Conservation (phyloP, 2,797 vertebrate species). For the Premnoplex brunnescens region DNA sequence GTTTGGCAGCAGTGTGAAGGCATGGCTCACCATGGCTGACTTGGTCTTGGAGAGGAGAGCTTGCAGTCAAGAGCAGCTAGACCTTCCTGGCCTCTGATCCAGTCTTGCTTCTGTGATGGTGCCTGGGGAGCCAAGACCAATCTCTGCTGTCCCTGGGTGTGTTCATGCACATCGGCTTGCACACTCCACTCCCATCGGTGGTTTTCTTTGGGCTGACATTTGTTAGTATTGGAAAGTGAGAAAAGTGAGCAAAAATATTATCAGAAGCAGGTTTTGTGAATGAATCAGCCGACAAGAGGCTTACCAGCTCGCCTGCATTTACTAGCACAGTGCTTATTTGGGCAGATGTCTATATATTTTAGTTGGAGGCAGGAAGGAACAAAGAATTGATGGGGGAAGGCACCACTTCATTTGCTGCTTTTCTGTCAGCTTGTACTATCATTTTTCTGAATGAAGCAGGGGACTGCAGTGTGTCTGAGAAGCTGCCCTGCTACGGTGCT, state of each 20-base stretch:
- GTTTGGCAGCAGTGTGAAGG: not conserved
- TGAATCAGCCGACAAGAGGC: conserved; percentile 62
- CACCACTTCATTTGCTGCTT: conserved; percentile 21
- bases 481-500: not conserved
- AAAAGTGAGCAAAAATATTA: conserved; percentile 64
- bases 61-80: not conserved
- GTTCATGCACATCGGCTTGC: conserved; percentile 27
- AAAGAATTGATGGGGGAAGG: conserved; percentile 5
- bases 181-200: not conserved
- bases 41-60: not conserved
- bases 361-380: conserved; percentile 47
- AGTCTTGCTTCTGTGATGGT: not conserved
- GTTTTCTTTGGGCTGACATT: conserved; percentile 60
- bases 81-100: not conserved
- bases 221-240: conserved; percentile 63
- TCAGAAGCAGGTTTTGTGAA: conserved; percentile 72
- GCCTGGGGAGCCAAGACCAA: conserved; percentile 32
- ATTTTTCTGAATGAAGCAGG: conserved; percentile 26
- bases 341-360: conserved; percentile 62
- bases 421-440: not conserved
- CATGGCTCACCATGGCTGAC: not conserved
- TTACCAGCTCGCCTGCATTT: conserved; percentile 64
- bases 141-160: conserved; percentile 24
- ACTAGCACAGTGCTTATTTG: conserved; percentile 60
- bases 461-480: not conserved